Evolutionary conservation across 2,797 vertebrate genomes (phyloP).

Genomic region (Rhinoraja longicauda): DNA sequence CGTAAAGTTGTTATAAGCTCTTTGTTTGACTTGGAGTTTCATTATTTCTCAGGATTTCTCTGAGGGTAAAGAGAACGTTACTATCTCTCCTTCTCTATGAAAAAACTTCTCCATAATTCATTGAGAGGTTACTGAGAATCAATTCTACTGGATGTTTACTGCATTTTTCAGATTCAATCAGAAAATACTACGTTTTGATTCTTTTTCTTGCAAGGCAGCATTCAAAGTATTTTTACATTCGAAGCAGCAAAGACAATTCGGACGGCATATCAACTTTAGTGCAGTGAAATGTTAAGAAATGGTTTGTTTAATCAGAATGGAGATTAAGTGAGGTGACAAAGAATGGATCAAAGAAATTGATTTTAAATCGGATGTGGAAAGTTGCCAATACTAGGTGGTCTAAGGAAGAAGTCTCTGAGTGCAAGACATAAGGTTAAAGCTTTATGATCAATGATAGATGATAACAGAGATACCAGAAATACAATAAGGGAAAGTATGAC

Average conservation of each 20-base stretch:
- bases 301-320: neutral
- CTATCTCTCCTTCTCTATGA: neutral
- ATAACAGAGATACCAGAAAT: neutral
- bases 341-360: neutral
- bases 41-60: constrained; percentile 21
- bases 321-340: neutral
- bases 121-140: neutral
- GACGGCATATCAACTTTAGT: neutral
- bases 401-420: neutral
- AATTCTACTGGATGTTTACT: neutral
- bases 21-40: constrained; percentile 30
- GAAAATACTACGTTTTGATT: neutral
- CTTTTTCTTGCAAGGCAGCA: neutral
- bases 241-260: neutral
- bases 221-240: neutral
- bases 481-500: neutral
- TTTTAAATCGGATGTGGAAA: neutral
- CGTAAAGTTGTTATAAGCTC: neutral
- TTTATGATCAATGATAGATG: neutral
- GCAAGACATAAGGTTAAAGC: neutral
- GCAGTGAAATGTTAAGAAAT: neutral
- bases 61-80: constrained; percentile 1
- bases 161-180: neutral
- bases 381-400: neutral
- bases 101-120: constrained; percentile 7